Conservation (phyloP, 1,140 invertebrate species). For the Danaus plexippus region DNA sequence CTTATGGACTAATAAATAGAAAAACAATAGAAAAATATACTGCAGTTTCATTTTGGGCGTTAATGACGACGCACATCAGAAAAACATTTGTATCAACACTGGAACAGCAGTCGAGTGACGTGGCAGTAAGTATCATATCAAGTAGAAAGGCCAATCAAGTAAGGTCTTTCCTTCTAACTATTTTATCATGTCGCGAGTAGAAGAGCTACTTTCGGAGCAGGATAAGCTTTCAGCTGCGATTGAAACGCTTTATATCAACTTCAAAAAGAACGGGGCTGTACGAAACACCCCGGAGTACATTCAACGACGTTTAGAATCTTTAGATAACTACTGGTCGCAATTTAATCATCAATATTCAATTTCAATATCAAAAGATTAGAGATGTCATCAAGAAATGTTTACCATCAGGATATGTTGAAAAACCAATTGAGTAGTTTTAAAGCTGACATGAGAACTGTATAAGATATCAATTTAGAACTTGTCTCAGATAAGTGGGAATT, state of each 20-base stretch:
- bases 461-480: conserved; percentile 1
- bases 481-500: conserved; percentile 11
- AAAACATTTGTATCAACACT: too few relatives aligned
- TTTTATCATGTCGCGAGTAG: too few relatives aligned
- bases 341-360: conserved; percentile 11
- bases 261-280: conserved; percentile 10
- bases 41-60: conserved; percentile 24
- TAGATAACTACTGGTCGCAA: conserved; percentile 11
- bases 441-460: conserved; percentile 8
- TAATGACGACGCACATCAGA: too few relatives aligned
- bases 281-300: conserved; percentile 11
- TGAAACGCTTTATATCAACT: conserved; percentile 9
- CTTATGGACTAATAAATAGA: conserved; percentile 25
- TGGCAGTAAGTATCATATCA: too few relatives aligned
- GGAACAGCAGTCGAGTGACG: too few relatives aligned
- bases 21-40: conserved; percentile 23
- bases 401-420: conserved; percentile 2
- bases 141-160: too few relatives aligned
- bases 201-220: conserved; percentile 1
- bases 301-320: conserved; percentile 7
- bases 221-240: not conserved
- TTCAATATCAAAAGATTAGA: not conserved
- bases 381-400: not conserved
- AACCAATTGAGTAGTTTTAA: conserved; percentile 13
- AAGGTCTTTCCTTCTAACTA: too few relatives aligned